Evolutionary conservation across 2,888 invertebrate species (phyloP).

Genomic region (Autographa pulchrina): DNA sequence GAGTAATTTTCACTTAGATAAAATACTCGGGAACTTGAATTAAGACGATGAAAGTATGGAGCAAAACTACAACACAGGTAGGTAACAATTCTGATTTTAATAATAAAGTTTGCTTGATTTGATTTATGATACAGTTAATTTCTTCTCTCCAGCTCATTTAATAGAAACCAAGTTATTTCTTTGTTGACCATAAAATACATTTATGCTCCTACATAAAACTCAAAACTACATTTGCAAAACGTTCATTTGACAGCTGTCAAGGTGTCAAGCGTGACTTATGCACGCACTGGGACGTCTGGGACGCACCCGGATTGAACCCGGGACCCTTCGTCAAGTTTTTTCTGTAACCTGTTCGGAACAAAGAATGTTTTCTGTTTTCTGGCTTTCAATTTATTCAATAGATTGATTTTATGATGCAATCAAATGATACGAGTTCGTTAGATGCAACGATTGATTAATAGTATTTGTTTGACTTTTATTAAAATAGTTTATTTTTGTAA

Average conservation of each 20-base stretch:
- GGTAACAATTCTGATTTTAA: too few relatives aligned
- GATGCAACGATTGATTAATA: not conserved
- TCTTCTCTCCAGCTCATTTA: too few relatives aligned
- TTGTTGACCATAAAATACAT: not conserved
- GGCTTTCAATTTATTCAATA: not conserved
- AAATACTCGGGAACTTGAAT: too few relatives aligned
- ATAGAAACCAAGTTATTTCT: too few relatives aligned
- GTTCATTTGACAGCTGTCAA: not conserved
- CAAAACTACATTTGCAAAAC: not conserved
- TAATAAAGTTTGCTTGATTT: too few relatives aligned
- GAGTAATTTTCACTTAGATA: too few relatives aligned
- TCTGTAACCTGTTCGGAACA: not conserved
- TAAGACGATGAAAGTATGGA: too few relatives aligned
- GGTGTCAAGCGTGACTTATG: not conserved
- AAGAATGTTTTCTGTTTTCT: not conserved
- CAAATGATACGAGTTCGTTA: not conserved
- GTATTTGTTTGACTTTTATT: too few relatives aligned
- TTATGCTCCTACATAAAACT: not conserved
- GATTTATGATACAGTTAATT: too few relatives aligned
- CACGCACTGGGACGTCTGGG: not conserved
- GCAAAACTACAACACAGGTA: too few relatives aligned
- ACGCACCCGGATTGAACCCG: not conserved
- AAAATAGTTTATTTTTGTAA: too few relatives aligned
- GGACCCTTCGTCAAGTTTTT: constrained; percentile 1
- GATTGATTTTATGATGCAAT: not conserved